These are phyloP conservation scores for Umimayanthus chanpuru DNA, from an alignment of 92 coral and sea anemone species.

Conservation along the genomic window DNA sequence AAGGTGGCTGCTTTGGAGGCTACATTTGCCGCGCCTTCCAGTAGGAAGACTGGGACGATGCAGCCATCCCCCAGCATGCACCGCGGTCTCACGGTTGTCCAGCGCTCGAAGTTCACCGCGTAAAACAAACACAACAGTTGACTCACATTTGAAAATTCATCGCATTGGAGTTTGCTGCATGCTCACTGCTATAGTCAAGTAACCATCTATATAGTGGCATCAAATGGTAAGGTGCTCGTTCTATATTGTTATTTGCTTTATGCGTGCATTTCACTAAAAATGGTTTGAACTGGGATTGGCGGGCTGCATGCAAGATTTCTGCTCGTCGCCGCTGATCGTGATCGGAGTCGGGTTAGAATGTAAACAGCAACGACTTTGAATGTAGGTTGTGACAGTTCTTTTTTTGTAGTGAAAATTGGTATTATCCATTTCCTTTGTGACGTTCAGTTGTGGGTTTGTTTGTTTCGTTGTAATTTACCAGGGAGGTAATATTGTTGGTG, in stretches of 20 bases:
- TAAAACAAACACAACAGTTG: slow-evolving; percentile 40
- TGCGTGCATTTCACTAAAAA: background rate
- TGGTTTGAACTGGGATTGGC: background rate
- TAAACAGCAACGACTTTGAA: slow-evolving; percentile 30
- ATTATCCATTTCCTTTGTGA: background rate
- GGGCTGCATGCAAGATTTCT: slow-evolving; percentile 1
- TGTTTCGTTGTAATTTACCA: background rate
- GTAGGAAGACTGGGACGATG: background rate
- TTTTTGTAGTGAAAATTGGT: slow-evolving; percentile 1
- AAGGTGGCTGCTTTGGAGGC: no score
- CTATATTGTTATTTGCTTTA: background rate
- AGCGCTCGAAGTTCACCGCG: slow-evolving; percentile 40
- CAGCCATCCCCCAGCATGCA: slow-evolving; percentile 1
- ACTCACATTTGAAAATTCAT: slow-evolving; percentile 21
- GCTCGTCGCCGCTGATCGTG: background rate
- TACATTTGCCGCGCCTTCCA: background rate
- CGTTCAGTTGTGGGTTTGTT: slow-evolving; percentile 10
- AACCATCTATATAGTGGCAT: background rate
- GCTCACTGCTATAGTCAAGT: background rate
- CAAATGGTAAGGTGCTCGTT: slow-evolving; percentile 30
- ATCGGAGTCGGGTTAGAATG: background rate
- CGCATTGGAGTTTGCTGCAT: background rate
- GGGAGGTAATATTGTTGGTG: background rate
- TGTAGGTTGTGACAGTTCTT: slow-evolving; percentile 26
- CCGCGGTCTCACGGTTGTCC: slow-evolving; percentile 27